These are phyloP conservation scores for Vombatus ursinus DNA, from an alignment of 2,113 vertebrate species.

Conservation along the genomic window DNA sequence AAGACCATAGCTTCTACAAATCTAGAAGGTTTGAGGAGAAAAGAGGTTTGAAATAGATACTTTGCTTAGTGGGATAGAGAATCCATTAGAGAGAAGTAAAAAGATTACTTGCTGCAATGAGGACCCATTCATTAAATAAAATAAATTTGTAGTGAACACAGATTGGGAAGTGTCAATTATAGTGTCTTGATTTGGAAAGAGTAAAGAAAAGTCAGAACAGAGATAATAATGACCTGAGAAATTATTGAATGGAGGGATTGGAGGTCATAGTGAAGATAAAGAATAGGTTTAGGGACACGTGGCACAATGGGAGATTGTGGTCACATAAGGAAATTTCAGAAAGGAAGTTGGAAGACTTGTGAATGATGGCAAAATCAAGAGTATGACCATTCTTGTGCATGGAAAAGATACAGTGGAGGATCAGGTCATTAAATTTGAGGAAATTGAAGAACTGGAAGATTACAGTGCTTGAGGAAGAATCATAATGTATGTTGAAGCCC, in stretches of 20 bases:
- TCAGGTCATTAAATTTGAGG: background rate
- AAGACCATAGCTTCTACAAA: background rate
- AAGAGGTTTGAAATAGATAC: background rate
- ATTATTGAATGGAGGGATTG: background rate
- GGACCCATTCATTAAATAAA: background rate
- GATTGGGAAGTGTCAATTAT: background rate
- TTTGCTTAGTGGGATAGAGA: background rate
- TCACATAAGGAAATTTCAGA: background rate
- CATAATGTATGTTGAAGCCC: background rate
- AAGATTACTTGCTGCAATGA: background rate
- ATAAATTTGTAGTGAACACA: background rate
- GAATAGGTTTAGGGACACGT: background rate
- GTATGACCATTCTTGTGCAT: background rate
- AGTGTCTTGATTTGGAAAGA: background rate
- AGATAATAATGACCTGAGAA: background rate
- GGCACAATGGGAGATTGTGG: background rate
- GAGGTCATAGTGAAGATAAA: background rate
- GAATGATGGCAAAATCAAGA: background rate
- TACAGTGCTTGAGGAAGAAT: background rate
- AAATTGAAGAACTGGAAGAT: background rate
- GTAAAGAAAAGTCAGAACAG: background rate
- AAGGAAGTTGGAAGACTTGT: background rate
- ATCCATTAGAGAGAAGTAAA: background rate
- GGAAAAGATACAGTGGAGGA: background rate
- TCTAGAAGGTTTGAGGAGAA: background rate